Base-by-base conservation (phyloP, 35 echinoderm and acorn worm species). In the Chiridota heheva region DNA sequence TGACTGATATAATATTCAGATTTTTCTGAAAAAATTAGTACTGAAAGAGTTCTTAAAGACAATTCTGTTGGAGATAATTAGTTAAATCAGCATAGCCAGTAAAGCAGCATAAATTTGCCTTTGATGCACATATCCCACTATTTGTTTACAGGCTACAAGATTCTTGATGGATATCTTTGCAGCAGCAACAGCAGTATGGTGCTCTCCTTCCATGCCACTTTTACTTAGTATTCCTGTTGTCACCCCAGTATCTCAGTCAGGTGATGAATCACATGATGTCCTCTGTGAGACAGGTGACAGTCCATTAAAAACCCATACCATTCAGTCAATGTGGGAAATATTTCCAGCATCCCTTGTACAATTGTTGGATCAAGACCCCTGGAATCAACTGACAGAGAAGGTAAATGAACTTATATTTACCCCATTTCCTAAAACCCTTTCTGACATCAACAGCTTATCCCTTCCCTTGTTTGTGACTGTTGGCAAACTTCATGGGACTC, bases 381-480 rank as follows among this genome's bases (percentile, higher is more conserved):
- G 75, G 75, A 78, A 42, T 42, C 75, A 78, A 57, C 38, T 78
- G 20, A 60, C 75, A 2, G 31, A 56, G 42, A 78, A 78, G 75
- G 75, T 78, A 22, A 39, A 22, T 53, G 10, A 53, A 22, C 10
- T 10, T 13, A 53, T 53, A 53, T 10, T 22, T 22, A 13, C 10
- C 48, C 48, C 22, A 53, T 22, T 22, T 53, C 22, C 22, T 53
- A 53, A 53, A 53, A 53, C 48, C 48, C 48, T 53, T 22, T n/a
- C n/a, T 58, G 55, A 58, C 29, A 27, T 2, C 55, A 22, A 22
- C 55, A 3, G 55, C 29, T 4, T 58, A 58, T 58, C 55, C 20
- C 46, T 58, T 58, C 55, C 2, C n/a, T n/a, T n/a, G n/a, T n/a
- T n/a, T n/a, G n/a, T n/a, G n/a, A n/a, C n/a, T n/a, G n/a, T n/a